Conservation (phyloP, 2,888 invertebrate genomes). For the Eupithecia inturbata region DNA sequence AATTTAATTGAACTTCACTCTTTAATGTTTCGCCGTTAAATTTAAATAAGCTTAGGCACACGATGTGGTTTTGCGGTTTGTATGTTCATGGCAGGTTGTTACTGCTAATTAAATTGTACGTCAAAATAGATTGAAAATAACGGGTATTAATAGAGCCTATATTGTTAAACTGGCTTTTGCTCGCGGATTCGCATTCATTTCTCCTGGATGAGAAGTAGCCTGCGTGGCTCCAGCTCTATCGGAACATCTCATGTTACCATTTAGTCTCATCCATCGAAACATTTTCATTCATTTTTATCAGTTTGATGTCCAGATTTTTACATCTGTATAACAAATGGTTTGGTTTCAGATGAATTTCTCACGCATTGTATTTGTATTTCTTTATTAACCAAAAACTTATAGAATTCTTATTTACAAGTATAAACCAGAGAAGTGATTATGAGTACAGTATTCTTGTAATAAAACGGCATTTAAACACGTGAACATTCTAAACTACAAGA, state of each 20-base stretch:
- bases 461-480: background rate
- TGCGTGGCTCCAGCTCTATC: background rate
- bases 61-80: background rate
- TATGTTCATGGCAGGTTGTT: background rate
- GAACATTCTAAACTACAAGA: background rate
- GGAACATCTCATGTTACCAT: background rate
- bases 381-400: too few species aligned
- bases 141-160: background rate
- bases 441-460: background rate
- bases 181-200: too few species aligned
- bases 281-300: background rate
- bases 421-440: too few species aligned
- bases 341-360: background rate
- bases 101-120: background rate
- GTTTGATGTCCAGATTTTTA: background rate
- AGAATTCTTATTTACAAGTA: too few species aligned
- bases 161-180: background rate
- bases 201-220: background rate
- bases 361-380: background rate
- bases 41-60: slow-evolving; percentile 7
- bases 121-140: background rate
- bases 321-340: background rate
- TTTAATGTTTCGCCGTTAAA: slow-evolving; percentile 23
- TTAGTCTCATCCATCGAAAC: too few species aligned
- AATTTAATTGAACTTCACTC: slow-evolving; percentile 21